Conservation (phyloP, 2,888 invertebrate species). For the Acholoe squamosa region DNA sequence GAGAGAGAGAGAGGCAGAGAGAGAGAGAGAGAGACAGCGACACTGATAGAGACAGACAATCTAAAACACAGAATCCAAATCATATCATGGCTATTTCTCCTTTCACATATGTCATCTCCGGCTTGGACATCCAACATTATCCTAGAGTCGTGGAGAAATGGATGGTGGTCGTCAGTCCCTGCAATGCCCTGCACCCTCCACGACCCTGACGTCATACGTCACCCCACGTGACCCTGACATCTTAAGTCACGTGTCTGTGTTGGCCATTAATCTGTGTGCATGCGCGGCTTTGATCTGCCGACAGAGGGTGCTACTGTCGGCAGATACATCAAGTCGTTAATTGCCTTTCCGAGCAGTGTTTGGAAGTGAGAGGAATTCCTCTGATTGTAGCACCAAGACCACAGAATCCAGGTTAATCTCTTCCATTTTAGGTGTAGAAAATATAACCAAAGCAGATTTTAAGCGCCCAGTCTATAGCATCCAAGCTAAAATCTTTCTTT, state of each 20-base stretch:
- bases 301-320: neutral
- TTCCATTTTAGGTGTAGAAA: too few relatives aligned
- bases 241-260: conserved; percentile 26
- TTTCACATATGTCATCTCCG: neutral
- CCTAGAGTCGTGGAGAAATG: neutral
- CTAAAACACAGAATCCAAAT: too few relatives aligned
- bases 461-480: too few relatives aligned
- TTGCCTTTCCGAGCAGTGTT: conserved; percentile 11
- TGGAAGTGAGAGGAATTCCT: neutral
- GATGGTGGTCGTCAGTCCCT: neutral
- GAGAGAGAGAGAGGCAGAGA: too few relatives aligned
- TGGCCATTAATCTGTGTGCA: conserved; percentile 33
- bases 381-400: neutral
- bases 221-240: conserved; percentile 20
- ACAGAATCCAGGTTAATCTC: neutral
- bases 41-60: too few relatives aligned
- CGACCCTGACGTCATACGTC: conserved; percentile 47
- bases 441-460: too few relatives aligned
- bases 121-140: neutral
- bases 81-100: too few relatives aligned
- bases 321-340: conserved; percentile 38
- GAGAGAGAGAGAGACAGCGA: too few relatives aligned
- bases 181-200: neutral
- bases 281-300: conserved; percentile 31
- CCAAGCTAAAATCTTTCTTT: too few relatives aligned